Percentiles rank a stretch among this genome's conserved stretches.
These are phyloP conservation scores for Strongylocentrotus purpuratus DNA, from an alignment of 35 echinoderm and acorn worm species.

Conservation along the genomic window DNA sequence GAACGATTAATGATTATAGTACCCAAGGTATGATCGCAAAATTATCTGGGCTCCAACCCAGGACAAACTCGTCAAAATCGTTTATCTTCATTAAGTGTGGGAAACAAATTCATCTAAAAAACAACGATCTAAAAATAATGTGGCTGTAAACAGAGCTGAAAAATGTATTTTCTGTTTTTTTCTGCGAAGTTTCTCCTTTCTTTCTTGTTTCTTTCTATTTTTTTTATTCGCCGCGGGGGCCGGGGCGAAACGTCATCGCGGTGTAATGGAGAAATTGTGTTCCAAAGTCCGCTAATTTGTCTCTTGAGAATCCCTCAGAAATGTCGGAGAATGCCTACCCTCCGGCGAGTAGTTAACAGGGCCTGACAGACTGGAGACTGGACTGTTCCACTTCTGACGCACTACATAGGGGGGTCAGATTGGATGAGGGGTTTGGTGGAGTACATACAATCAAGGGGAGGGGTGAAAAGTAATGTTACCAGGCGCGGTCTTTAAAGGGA, in stretches of 20 bases:
- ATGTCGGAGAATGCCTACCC: slow-evolving; percentile 34
- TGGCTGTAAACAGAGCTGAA: background rate
- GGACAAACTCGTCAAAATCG: background rate
- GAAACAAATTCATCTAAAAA: background rate
- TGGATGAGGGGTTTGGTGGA: background rate
- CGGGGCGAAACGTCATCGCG: background rate
- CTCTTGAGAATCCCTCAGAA: slow-evolving; percentile 26
- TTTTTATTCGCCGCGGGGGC: background rate
- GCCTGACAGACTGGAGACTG: slow-evolving; percentile 37
- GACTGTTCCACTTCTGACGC: slow-evolving; percentile 11
- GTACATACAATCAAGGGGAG: background rate
- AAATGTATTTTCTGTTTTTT: background rate
- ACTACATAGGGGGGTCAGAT: background rate
- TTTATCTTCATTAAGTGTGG: background rate
- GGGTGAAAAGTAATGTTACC: no score
- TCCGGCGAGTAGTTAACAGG: slow-evolving; percentile 16
- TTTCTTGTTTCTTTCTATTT: background rate
- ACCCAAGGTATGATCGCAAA: no score
- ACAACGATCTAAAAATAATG: slow-evolving; percentile 13
- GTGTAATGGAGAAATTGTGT: slow-evolving; percentile 36
- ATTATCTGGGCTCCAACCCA: background rate
- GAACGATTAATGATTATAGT: no score
- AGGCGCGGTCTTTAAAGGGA: no score
- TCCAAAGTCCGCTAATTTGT: slow-evolving; percentile 14
- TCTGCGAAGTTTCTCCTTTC: background rate